Percentiles rank a stretch among this genome's conserved stretches.
Evolutionary conservation across 2,888 invertebrate species (phyloP).

Genomic region (Melolontha melolontha): DNA sequence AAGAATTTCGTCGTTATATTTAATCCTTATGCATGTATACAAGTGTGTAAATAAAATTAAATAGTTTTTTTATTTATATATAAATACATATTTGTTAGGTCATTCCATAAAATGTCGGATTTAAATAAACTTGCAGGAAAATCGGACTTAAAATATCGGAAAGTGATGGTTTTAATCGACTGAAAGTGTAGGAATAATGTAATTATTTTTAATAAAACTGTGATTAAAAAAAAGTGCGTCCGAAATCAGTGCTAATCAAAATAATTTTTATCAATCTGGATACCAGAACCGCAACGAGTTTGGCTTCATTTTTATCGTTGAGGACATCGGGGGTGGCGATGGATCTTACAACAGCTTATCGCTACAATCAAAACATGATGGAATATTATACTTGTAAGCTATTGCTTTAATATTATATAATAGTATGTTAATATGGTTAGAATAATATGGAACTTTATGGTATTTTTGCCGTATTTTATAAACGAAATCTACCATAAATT

Average conservation of each 20-base stretch:
- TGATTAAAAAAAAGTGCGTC: background rate
- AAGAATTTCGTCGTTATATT: slow-evolving; percentile 11
- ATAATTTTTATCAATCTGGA: slow-evolving; percentile 70
- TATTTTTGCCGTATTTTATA: no score
- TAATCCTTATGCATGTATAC: background rate
- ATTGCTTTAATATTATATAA: slow-evolving; percentile 16
- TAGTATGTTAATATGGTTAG: no score
- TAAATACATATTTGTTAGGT: background rate
- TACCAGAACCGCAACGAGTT: slow-evolving; percentile 70
- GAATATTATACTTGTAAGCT: slow-evolving; percentile 97
- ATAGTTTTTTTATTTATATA: slow-evolving; percentile 2
- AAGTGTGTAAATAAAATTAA: background rate
- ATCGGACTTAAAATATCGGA: no score
- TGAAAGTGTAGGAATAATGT: no score
- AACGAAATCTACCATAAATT: no score
- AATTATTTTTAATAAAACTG: no score
- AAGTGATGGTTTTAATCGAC: no score
- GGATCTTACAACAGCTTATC: slow-evolving; percentile 93
- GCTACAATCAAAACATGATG: slow-evolving; percentile 99
- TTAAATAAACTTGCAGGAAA: no score
- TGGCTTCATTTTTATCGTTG: slow-evolving; percentile 75
- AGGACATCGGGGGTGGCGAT: slow-evolving; percentile 79
- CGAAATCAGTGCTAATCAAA: background rate
- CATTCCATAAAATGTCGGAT: background rate
- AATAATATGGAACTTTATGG: slow-evolving; percentile 2